Evolutionary conservation across 2,113 vertebrate genomes (phyloP).

Genomic region (Stomatorhinus ivindoensis): DNA sequence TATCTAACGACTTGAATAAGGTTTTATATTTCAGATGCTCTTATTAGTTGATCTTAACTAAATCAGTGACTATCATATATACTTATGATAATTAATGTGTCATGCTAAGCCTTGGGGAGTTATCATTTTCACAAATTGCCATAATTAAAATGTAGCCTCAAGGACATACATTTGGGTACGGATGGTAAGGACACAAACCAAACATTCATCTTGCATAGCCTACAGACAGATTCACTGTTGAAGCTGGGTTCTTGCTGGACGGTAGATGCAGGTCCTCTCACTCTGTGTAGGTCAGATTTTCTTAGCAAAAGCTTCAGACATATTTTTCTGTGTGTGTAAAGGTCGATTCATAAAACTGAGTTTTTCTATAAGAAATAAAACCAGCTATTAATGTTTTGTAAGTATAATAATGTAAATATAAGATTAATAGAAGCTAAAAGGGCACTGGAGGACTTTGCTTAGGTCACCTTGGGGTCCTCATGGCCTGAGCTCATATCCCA

Average conservation of each 20-base stretch:
- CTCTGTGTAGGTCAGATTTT: neutral
- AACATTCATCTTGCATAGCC: neutral
- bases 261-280: neutral
- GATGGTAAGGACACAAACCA: neutral
- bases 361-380: neutral
- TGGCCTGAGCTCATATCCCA: neutral
- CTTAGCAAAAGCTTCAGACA: neutral
- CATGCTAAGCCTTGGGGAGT: neutral
- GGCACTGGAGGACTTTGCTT: neutral
- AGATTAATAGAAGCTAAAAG: neutral
- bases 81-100: neutral
- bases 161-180: neutral
- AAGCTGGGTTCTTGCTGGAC: neutral
- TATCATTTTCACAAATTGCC: neutral
- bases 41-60: neutral
- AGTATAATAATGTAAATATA: neutral
- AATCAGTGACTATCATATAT: neutral
- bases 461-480: neutral
- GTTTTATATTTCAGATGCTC: neutral
- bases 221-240: neutral
- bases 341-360: neutral
- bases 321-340: neutral
- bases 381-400: neutral
- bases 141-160: neutral
- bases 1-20: neutral